These are phyloP conservation scores for Piaya cayana DNA, from an alignment of 2,113 vertebrate genomes.

Conservation along the genomic window DNA sequence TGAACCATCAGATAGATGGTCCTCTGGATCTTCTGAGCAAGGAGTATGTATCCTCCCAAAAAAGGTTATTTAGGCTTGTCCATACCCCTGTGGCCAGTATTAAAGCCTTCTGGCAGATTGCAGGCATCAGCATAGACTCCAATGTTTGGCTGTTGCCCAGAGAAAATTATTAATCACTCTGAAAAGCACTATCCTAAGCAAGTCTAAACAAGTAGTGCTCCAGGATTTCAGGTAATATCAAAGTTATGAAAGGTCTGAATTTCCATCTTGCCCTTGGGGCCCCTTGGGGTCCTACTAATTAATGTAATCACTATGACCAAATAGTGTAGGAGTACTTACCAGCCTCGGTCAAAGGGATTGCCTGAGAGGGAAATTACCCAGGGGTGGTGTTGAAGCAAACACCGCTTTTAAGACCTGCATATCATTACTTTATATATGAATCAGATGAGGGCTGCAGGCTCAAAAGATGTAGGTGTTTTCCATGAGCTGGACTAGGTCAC, in stretches of 20 bases:
- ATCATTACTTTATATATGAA: neutral
- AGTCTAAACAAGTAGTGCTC: neutral
- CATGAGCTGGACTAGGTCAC: neutral
- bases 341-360: neutral
- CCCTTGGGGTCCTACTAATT: neutral
- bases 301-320: neutral
- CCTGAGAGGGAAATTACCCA: neutral
- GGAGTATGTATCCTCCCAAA: neutral
- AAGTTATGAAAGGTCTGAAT: neutral
- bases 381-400: neutral
- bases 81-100: neutral
- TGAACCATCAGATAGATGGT: neutral
- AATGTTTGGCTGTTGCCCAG: constrained; percentile 20
- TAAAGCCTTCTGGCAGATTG: constrained; percentile 4
- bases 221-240: neutral
- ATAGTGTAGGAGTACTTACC: neutral
- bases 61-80: neutral
- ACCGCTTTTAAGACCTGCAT: neutral
- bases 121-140: neutral
- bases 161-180: constrained; percentile 2
- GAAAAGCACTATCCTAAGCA: neutral
- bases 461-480: neutral
- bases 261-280: neutral
- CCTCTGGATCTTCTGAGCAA: neutral
- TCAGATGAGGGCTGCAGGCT: neutral